These are phyloP conservation scores for Limonius californicus DNA, from an alignment of 1,140 invertebrate genomes.

Conservation along the genomic window DNA sequence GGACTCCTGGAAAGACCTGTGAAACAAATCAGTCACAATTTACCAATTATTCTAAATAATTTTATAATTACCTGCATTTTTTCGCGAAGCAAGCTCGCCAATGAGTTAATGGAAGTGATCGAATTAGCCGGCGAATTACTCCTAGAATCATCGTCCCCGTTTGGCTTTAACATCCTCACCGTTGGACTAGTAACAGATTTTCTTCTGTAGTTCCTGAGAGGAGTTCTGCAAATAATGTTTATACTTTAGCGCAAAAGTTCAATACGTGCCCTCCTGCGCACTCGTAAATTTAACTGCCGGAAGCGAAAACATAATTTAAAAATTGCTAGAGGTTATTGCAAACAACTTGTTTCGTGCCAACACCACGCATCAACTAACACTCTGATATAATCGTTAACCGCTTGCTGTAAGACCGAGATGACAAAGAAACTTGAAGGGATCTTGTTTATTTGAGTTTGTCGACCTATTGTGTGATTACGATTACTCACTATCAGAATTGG, in stretches of 20 bases:
- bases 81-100: constrained; percentile 75
- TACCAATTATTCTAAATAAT: background rate
- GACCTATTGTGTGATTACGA: too few species aligned
- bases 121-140: constrained; percentile 61
- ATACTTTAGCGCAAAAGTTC: background rate
- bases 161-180: constrained; percentile 42
- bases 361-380: too few species aligned
- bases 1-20: constrained; percentile 51
- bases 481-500: too few species aligned
- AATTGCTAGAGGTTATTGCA: too few species aligned
- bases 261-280: background rate
- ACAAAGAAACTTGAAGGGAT: too few species aligned
- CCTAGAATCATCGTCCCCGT: constrained; percentile 45
- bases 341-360: too few species aligned
- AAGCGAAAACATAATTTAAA: background rate
- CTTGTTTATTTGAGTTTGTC: too few species aligned
- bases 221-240: constrained; percentile 20
- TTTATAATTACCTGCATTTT: constrained; percentile 64
- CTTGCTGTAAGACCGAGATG: too few species aligned
- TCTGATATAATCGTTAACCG: too few species aligned
- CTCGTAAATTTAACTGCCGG: background rate
- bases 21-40: constrained; percentile 22
- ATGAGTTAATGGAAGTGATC: constrained; percentile 76
- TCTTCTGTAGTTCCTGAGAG: constrained; percentile 42
- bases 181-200: constrained; percentile 47